These are phyloP conservation scores for Chrysotoxum bicinctum DNA, from an alignment of 2,888 invertebrate species.

Conservation along the genomic window DNA sequence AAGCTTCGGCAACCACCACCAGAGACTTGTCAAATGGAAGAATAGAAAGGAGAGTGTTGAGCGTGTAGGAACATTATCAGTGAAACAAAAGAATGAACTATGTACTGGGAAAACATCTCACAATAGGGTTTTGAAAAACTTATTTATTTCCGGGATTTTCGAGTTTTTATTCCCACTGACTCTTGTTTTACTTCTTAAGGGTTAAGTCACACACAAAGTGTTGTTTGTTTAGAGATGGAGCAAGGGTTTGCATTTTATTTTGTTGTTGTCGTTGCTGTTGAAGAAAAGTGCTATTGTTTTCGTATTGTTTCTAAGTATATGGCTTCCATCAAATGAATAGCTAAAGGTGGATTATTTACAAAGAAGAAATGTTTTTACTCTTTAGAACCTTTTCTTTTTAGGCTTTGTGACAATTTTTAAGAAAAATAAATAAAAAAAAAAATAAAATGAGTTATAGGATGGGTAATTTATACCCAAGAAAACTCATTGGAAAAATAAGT, in stretches of 20 bases:
- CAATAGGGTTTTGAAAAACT: conserved; percentile 29
- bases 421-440: not conserved
- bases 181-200: conserved; percentile 28
- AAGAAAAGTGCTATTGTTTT: conserved; percentile 16
- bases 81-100: conserved; percentile 42
- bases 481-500: not conserved
- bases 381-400: conserved; percentile 17
- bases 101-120: conserved; percentile 14
- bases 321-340: conserved; percentile 18
- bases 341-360: conserved; percentile 48
- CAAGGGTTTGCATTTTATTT: not conserved
- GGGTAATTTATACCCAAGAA: not conserved
- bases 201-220: conserved; percentile 38
- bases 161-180: conserved; percentile 4
- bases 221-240: conserved; percentile 8
- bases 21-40: conserved; percentile 31
- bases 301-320: conserved; percentile 8
- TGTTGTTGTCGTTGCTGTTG: not conserved
- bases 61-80: conserved; percentile 35
- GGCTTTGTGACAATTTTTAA: conserved; percentile 24
- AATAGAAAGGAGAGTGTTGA: conserved; percentile 23
- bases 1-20: not conserved
- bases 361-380: conserved; percentile 2
- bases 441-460: not conserved
- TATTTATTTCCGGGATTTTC: conserved; percentile 61